Evolutionary conservation across 2,888 invertebrate species (phyloP).

Genomic region (Ecliptopera silaceata): DNA sequence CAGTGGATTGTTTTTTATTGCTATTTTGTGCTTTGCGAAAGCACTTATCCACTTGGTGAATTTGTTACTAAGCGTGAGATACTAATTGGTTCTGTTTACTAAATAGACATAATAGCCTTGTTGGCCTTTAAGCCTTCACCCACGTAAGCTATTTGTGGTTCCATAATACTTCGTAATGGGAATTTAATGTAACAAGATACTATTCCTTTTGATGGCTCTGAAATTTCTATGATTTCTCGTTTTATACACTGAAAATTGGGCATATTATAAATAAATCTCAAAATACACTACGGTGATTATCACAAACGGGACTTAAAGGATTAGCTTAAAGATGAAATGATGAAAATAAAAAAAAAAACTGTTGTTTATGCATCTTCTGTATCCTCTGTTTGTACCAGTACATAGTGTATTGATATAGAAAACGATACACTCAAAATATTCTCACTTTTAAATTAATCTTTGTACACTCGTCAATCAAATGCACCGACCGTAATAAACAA

Average conservation of each 20-base stretch:
- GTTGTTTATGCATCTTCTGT: no score
- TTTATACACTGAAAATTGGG: no score
- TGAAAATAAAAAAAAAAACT: no score
- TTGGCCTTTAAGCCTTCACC: slow-evolving; percentile 15
- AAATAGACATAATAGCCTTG: slow-evolving; percentile 10
- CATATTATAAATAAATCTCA: no score
- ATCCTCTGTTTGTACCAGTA: no score
- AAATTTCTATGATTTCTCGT: slow-evolving; percentile 1
- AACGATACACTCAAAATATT: no score
- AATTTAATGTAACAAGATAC: slow-evolving; percentile 8
- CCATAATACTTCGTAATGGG: slow-evolving; percentile 9
- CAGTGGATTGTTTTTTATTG: not conserved
- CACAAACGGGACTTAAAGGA: no score
- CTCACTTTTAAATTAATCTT: no score
- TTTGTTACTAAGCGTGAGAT: slow-evolving; percentile 3
- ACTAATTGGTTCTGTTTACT: slow-evolving; percentile 12
- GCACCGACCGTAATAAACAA: slow-evolving; percentile 10
- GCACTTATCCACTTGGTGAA: slow-evolving; percentile 8
- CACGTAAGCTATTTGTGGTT: slow-evolving; percentile 15
- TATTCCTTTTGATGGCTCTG: slow-evolving; percentile 15
- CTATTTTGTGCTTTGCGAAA: not conserved
- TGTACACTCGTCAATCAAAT: not conserved
- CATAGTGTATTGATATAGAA: no score
- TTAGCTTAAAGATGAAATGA: no score
- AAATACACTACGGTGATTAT: no score